phyloP scores from a whole-genome alignment of 2,888 invertebrate species.

The Drosophila paracracens region DNA sequence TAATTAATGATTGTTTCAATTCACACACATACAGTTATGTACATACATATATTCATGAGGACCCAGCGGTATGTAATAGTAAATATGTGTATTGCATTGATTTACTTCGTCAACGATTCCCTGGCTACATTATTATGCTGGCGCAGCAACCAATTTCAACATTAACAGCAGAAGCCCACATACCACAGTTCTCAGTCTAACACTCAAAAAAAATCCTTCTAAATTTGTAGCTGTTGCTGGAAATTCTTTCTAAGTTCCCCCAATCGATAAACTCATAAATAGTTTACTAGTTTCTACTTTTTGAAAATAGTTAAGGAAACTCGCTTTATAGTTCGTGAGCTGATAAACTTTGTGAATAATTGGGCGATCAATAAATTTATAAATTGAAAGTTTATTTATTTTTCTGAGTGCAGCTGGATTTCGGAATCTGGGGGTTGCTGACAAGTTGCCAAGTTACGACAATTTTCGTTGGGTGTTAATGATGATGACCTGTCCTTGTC shows the following conservation, averaged over 20 bases:
- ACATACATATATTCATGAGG: background rate
- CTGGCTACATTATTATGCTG: constrained; percentile 73
- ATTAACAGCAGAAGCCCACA: constrained; percentile 46
- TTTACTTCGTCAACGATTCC: constrained; percentile 70
- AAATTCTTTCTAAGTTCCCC: background rate
- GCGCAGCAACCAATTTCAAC: constrained; percentile 65
- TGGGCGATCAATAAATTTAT: background rate
- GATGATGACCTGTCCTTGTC: constrained; percentile 56
- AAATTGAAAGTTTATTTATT: background rate
- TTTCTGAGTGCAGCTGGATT: constrained; percentile 3
- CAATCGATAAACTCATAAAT: background rate
- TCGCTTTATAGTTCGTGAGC: background rate
- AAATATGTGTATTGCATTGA: constrained; percentile 61
- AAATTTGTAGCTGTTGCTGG: background rate
- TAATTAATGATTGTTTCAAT: constrained; percentile 79
- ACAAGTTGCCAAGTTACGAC: constrained; percentile 45
- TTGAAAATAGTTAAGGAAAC: background rate
- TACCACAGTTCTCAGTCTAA: constrained; percentile 7
- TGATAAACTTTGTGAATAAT: background rate
- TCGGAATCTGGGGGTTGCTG: background rate
- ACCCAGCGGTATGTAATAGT: constrained; percentile 16
- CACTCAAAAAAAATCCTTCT: background rate
- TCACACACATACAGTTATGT: constrained; percentile 34
- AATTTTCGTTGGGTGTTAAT: constrained; percentile 68
- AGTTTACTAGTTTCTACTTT: background rate